Base-by-base conservation (phyloP, 2,797 vertebrate genomes). In the Amblyopsis hoosieri region DNA sequence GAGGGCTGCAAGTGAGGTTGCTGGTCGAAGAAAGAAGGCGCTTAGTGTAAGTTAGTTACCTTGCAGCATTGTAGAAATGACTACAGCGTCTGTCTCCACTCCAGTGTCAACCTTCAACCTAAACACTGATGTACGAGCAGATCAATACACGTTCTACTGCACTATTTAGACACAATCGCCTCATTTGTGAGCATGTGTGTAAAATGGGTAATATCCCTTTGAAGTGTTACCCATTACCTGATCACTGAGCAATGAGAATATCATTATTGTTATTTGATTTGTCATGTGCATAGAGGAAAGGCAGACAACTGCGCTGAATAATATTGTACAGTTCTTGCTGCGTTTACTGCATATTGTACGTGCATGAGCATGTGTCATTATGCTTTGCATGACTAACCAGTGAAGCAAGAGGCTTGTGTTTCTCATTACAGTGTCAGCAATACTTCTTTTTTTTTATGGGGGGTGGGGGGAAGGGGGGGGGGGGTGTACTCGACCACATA, bases 391-490 rank as follows among this genome's bases (percentile, higher is more conserved):
- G 71, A 69, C 69, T 71, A 76, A 79, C 76, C 49, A 56, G 68
- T 70, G 68, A 74, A 75, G 71, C 75, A 65, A 51, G 58, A 73
- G 59, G 64, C 78, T 73, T 71, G 68, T 81, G 76, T 78, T 83
- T 58, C 71, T 84, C 81, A 86, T 88, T 83, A 87, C 68, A 72
- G 55, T 83, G 85, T 85, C 81, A 87, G 85, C 69, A 84, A 83
- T 84, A 85, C 81, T 71, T 71, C 85, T 89, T 85, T 85, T 85
- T 85, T 71, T 85, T 89, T 85, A 87, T 85, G 82, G 84, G 72
- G 23, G 23, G 3, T 3, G 23, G 23, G 23, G 23, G 23, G 23
- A 23, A 23, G 23, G 23, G 23, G 23, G 23, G 23, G 67, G 23
- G 23, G 3, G 23, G 23, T 3, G 23, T 82, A 79, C 86, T 89